A percentile compares a stretch with the other conserved stretches of the same genome.
These are phyloP conservation scores for Drepana arcuata DNA, from an alignment of 1,140 invertebrate species.

Conservation along the genomic window DNA sequence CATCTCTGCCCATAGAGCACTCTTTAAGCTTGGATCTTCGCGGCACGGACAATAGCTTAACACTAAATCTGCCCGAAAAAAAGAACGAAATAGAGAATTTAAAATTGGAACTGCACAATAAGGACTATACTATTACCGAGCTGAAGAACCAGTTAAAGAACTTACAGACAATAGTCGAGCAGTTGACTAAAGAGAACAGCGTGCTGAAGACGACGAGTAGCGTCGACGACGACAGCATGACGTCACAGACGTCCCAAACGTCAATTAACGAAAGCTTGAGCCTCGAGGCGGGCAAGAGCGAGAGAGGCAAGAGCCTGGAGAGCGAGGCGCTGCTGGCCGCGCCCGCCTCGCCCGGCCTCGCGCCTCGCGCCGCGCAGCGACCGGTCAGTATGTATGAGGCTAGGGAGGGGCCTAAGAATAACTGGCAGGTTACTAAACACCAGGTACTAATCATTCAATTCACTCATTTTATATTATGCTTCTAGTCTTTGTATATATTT, in stretches of 20 bases:
- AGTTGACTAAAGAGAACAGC: conserved; percentile 79
- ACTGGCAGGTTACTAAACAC: conserved; percentile 78
- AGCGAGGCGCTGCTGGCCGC: conserved; percentile 31
- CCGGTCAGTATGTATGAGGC: conserved; percentile 91
- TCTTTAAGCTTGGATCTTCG: conserved; percentile 17
- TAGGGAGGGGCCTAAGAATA: conserved; percentile 78
- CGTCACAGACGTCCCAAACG: conserved; percentile 36
- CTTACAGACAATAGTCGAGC: conserved; percentile 75
- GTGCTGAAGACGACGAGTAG: conserved; percentile 73
- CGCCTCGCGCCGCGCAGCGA: conserved; percentile 72
- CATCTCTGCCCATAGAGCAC: conserved; percentile 47
- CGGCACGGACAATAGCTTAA: conserved; percentile 17
- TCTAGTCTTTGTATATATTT: no score
- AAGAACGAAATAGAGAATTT: conserved; percentile 52
- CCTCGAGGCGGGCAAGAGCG: conserved; percentile 35
- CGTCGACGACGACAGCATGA: conserved; percentile 49
- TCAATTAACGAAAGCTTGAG: conserved; percentile 40
- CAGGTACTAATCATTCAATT: conserved; percentile 70
- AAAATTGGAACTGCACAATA: conserved; percentile 52
- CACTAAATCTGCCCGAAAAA: conserved; percentile 13
- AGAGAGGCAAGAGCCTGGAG: conserved; percentile 48
- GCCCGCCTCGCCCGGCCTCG: conserved; percentile 26
- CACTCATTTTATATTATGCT: no score
- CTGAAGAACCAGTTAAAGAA: conserved; percentile 74
- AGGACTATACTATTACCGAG: conserved; percentile 72